phyloP scores from a whole-genome alignment of 2,113 vertebrate genomes.

The Phalacrocorax pelagicus region DNA sequence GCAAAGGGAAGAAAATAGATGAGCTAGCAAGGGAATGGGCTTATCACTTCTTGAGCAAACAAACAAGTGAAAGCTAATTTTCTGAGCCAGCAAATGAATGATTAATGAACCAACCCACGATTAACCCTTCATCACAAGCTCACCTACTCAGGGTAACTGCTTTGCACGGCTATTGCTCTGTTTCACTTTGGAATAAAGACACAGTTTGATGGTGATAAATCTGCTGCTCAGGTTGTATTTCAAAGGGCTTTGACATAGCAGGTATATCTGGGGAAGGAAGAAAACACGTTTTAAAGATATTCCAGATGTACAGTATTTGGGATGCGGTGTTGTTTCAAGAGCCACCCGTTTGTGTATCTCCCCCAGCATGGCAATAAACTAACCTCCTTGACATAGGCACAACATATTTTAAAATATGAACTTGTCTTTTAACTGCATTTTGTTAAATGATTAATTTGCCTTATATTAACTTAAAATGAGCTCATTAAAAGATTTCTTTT shows the following conservation, averaged over 20 bases:
- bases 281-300: not conserved
- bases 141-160: not conserved
- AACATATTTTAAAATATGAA: conserved; percentile 55
- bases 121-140: conserved; percentile 43
- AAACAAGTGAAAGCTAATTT: conserved; percentile 65
- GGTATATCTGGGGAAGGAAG: conserved; percentile 1
- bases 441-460: conserved; percentile 78
- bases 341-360: not conserved
- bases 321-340: not conserved
- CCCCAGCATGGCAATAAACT: not conserved
- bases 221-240: conserved; percentile 11
- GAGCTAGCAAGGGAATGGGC: conserved; percentile 6
- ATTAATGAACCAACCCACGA: conserved; percentile 38
- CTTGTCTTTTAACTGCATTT: conserved; percentile 53
- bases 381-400: conserved; percentile 12
- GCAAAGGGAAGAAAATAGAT: conserved; percentile 52
- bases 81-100: conserved; percentile 60
- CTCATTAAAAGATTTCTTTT: conserved; percentile 76
- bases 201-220: conserved; percentile 3
- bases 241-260: not conserved
- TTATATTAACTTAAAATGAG: conserved; percentile 80
- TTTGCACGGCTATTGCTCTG: not conserved
- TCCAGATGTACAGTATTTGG: not conserved
- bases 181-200: not conserved
- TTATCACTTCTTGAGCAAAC: conserved; percentile 60